These are phyloP conservation scores for Phymanthus crucifer DNA, from an alignment of 92 coral and sea anemone species.

Conservation along the genomic window DNA sequence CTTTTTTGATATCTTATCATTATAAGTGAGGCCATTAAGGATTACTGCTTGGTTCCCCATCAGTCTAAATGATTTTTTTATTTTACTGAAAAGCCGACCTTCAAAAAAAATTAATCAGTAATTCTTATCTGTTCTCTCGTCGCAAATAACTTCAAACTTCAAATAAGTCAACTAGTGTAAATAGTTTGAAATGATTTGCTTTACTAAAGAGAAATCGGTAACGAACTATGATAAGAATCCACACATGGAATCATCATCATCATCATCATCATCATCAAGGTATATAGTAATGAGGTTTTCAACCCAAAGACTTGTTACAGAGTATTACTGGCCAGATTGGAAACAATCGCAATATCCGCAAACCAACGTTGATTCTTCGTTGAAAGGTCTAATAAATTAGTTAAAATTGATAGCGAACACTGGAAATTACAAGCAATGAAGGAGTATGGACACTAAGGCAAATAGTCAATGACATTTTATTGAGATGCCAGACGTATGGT, in stretches of 20 bases:
- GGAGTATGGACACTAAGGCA: background rate
- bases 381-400: background rate
- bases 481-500: background rate
- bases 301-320: background rate
- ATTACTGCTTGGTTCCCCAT: background rate
- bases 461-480: background rate
- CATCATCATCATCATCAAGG: no score
- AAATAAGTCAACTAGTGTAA: background rate
- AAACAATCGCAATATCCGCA: constrained; percentile 3
- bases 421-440: background rate
- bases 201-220: background rate
- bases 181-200: background rate
- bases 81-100: background rate
- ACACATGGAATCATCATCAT: background rate
- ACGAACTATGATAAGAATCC: background rate
- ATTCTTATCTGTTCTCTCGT: background rate
- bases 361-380: background rate
- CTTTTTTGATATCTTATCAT: background rate
- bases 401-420: constrained; percentile 7
- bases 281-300: background rate
- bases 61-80: background rate
- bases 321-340: background rate
- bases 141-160: background rate
- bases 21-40: background rate
- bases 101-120: background rate